Percentiles rank a stretch among this genome's conserved stretches.
These are phyloP conservation scores for Heterotis niloticus DNA, from an alignment of 2,113 vertebrate species.

Conservation along the genomic window DNA sequence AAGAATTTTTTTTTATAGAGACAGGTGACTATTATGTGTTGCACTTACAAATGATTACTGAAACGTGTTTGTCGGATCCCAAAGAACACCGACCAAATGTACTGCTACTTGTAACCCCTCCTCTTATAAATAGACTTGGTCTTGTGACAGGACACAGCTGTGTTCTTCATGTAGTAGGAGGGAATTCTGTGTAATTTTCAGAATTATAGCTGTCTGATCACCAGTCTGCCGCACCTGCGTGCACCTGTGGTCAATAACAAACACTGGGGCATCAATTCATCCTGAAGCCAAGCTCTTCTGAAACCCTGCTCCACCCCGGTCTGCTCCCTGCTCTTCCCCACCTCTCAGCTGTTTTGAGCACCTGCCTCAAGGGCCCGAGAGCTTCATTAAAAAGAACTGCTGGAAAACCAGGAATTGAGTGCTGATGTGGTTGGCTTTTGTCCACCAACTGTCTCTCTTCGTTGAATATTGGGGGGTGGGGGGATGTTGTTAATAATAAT, in stretches of 20 bases:
- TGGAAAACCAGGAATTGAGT: constrained; percentile 56
- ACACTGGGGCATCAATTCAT: not conserved
- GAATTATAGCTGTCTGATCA: not conserved
- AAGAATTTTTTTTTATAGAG: not conserved
- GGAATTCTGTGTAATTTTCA: not conserved
- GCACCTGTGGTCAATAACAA: not conserved
- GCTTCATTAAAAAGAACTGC: constrained; percentile 56
- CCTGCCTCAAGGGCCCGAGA: constrained; percentile 51
- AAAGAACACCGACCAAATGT: not conserved
- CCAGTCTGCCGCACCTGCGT: not conserved
- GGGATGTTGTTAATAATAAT: constrained; percentile 61
- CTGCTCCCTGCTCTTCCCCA: constrained; percentile 46
- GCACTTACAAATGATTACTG: no score
- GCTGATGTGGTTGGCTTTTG: constrained; percentile 56
- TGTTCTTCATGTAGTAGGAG: not conserved
- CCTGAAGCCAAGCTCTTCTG: not conserved
- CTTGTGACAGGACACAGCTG: not conserved
- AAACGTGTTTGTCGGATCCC: no score
- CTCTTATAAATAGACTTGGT: not conserved
- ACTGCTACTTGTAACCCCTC: not conserved
- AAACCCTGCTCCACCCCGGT: not conserved
- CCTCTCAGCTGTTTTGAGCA: constrained; percentile 45
- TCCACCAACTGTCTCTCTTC: constrained; percentile 56
- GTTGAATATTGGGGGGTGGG: constrained; percentile 47
- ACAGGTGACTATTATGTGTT: no score